Evolutionary conservation across 2,113 vertebrate genomes (phyloP).

Genomic region (Okapia johnstoni): DNA sequence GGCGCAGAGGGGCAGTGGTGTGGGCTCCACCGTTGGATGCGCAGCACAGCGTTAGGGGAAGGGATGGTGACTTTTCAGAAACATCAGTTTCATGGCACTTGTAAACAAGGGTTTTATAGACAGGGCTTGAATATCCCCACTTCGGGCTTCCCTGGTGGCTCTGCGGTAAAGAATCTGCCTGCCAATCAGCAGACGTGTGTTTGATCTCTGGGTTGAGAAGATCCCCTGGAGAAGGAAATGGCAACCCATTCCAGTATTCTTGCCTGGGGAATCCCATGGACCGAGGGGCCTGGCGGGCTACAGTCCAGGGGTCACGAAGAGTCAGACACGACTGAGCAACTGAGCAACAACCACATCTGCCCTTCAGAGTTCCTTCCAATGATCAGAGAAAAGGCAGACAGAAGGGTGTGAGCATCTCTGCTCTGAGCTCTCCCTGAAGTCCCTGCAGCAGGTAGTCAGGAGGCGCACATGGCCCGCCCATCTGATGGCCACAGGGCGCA

Average conservation of each 20-base stretch:
- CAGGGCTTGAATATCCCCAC: not conserved
- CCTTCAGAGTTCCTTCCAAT: not conserved
- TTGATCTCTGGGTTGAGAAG: not conserved
- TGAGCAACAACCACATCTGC: not conserved
- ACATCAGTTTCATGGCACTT: accelerated
- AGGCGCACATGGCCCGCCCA: not conserved
- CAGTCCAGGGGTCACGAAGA: not conserved
- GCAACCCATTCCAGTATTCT: not conserved
- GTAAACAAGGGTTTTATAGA: not conserved
- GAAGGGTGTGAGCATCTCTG: not conserved
- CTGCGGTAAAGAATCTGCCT: not conserved
- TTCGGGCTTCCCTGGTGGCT: not conserved
- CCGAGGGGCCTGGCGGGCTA: not conserved
- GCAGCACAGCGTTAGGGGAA: accelerated
- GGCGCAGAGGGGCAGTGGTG: accelerated
- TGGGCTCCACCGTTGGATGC: accelerated
- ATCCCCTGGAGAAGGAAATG: not conserved
- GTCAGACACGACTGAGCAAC: not conserved
- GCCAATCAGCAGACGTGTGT: not conserved
- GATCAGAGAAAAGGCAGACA: not conserved
- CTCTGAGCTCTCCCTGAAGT: not conserved
- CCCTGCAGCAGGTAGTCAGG: not conserved
- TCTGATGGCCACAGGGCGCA: not conserved
- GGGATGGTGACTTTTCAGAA: accelerated
- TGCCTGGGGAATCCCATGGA: not conserved